Base-by-base conservation (phyloP, 2,797 vertebrate species). In the Cephalopachus bancanus region DNA sequence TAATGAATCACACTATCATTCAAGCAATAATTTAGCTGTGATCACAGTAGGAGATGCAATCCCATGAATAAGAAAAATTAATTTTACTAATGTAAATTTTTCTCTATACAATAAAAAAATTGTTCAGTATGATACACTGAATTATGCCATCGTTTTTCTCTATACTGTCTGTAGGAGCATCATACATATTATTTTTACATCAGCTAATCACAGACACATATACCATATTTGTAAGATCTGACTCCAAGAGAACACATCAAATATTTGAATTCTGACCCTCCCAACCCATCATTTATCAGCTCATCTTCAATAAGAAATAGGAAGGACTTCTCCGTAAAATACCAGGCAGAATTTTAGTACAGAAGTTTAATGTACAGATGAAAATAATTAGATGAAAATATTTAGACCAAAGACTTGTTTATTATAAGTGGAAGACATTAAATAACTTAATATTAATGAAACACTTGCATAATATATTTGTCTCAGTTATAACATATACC, bases 1-100 rank as follows among this genome's bases (percentile, higher is more conserved):
- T 67, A 91, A 95, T 90, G 89, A 93, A 44, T 89, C 72, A 88
- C 19, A 79, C 0, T 19, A 85, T 85, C 22, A 86, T 26, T 28
- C 7, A 74, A 88, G 44, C 24, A 92, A 76, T 11, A 62, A 85
- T 84, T 95, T 95, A 76, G 20, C n/a, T 91, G 19, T 26, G 86
- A 81, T 88, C 67, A 94, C 6, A 90, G n/a, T 53, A 57, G 24
- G 60, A 67, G 69, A 33, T 74, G 9, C 30, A 88, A 69, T 0
- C 20, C 84, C 53, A 65, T 80, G 76, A 84, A 78, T 71, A 92
- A 83, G 24, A 79, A 92, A 33, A 76, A 67, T n/a, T 28, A 87
- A 81, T 93, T 93, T 71, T 92, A n/a, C 6, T 89, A 60, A 49
- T 20, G 53, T 4, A 33, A 89, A 53, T 65, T 69, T 91, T 6